Conservation (phyloP, 2,888 invertebrate species). For the Drosophila macrospina region DNA sequence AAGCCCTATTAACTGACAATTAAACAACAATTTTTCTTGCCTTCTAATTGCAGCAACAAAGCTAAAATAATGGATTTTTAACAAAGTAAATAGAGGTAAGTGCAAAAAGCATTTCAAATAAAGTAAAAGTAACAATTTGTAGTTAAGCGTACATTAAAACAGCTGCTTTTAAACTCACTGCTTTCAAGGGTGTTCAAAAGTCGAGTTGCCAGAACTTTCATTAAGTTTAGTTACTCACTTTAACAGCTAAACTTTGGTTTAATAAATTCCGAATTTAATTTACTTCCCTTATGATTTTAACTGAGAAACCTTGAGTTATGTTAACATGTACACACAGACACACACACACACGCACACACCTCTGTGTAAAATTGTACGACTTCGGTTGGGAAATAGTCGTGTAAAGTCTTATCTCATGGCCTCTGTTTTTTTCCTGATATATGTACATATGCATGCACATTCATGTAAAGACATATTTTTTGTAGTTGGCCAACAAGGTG, state of each 20-base stretch:
- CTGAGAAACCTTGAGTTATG: slow-evolving; percentile 50
- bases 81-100: slow-evolving; percentile 67
- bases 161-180: no score
- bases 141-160: no score
- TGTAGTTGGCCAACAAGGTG: slow-evolving; percentile 32
- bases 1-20: slow-evolving; percentile 34
- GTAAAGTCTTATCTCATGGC: slow-evolving; percentile 41
- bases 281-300: slow-evolving; percentile 11
- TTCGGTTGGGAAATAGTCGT: slow-evolving; percentile 38
- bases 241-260: no score
- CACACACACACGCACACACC: background rate
- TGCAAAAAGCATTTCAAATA: background rate
- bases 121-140: background rate
- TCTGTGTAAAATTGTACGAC: slow-evolving; percentile 45
- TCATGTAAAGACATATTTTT: background rate
- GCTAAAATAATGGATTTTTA: slow-evolving; percentile 72
- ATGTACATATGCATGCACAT: background rate
- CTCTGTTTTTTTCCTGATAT: slow-evolving; percentile 35
- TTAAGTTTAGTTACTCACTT: no score
- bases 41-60: slow-evolving; percentile 67
- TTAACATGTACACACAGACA: slow-evolving; percentile 3
- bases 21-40: slow-evolving; percentile 36
- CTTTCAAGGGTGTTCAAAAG: background rate
- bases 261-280: background rate
- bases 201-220: background rate